A percentile compares a stretch with the other conserved stretches of the same genome.
phyloP scores from a whole-genome alignment of 2,888 invertebrate genomes.

The Caenorhabditis imperialis region DNA sequence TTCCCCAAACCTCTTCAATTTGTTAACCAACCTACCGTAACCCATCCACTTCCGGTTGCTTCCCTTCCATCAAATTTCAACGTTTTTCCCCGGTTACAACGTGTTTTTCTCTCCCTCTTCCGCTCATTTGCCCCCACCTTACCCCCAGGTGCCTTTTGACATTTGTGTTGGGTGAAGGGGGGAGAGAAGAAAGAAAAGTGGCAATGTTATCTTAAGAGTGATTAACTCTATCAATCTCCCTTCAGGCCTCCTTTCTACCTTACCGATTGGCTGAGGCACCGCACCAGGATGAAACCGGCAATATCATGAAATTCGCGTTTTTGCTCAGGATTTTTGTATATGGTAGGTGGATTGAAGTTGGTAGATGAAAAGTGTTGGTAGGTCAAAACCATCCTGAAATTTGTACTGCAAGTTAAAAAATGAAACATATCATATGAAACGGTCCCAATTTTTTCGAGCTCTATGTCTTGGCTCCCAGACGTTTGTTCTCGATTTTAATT shows the following conservation, averaged over 20 bases:
- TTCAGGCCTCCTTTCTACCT: conserved; percentile 13
- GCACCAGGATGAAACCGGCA: conserved; percentile 33
- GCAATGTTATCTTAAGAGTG: conserved; percentile 58
- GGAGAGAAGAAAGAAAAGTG: conserved; percentile 50
- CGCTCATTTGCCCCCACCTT: no score
- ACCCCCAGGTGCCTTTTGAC: conserved; percentile 21
- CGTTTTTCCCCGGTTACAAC: conserved; percentile 26
- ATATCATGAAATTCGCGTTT: conserved; percentile 50
- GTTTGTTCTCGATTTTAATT: no score
- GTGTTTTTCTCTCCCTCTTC: conserved; percentile 5
- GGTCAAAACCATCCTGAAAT: no score
- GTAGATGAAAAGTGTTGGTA: no score
- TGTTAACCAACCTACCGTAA: not conserved
- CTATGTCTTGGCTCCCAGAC: no score
- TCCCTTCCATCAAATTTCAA: not conserved
- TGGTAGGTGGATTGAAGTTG: no score
- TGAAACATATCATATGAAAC: no score
- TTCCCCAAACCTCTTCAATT: not conserved
- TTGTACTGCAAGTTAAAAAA: no score
- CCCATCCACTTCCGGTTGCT: conserved; percentile 10
- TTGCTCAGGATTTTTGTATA: conserved; percentile 51
- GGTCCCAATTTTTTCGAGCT: no score
- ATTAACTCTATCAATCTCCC: conserved; percentile 52
- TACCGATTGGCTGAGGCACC: no score
- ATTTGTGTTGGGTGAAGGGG: no score